Evolutionary conservation across 2,888 invertebrate genomes (phyloP), one percentile per base, ranked within the genome.

Genomic region (Diaphora mendica): DNA sequence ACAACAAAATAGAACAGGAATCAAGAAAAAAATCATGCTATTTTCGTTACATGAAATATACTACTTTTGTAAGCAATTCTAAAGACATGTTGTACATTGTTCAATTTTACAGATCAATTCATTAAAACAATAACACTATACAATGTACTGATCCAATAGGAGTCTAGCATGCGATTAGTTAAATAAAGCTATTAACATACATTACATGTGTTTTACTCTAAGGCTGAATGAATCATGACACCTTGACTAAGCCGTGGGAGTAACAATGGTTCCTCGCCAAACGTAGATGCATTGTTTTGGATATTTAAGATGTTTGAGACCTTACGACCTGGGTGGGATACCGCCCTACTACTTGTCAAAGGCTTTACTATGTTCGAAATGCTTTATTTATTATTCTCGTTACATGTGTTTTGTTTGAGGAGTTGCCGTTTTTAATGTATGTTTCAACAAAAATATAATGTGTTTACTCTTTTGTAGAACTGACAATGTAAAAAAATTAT

Each of bases 161-260:
- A 72, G 42, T 26, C 42, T 70, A 75, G 39, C 35, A 65, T 71
- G 77, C 62, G 69, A 83, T 77, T 70, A 44, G 71, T 72, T 75
- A 74, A 79, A 80, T 82, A 70, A 68, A 75, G 76, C 75, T 69
- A 84, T 84, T 82, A 73, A 80, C 82, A 82, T 82, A 84, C 75
- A 73, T 77, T 74, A 84, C 79, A 84, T 78, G 86, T 89, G 79
- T 89, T 88, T 84, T 79, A 79, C 33, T 51, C 55, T 73, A 5
- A 44, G 59, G 33, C 42, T 70, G 73, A 79, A 85, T 92, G 92
- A 91, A 79, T 91, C 93, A 92, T 81, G 70, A 76, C 84, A 82
- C 93, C 94, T 94, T 93, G 93, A 92, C 90, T 71, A 90, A 76
- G 62, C 64, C 85, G 94, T 94, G 88, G 94, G 94, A 78, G 89